Evolutionary conservation across 2,797 vertebrate species (phyloP), one percentile per base, ranked within the genome.

Genomic region (Tapera naevia): DNA sequence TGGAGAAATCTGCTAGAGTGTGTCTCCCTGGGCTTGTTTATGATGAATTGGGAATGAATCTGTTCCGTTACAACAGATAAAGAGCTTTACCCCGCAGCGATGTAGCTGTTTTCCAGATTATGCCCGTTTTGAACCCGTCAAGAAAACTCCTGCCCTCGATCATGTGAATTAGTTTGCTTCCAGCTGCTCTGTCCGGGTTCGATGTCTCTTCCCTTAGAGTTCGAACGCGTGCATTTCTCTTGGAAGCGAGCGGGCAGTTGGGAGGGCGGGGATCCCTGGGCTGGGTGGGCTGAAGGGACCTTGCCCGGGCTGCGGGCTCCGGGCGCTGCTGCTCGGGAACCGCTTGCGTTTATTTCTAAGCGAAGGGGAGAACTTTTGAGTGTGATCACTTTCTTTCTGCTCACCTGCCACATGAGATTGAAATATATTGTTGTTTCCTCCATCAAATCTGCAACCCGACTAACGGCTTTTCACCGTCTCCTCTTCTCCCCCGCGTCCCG

Each of bases 391-490:
- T 81, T 39, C 73, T 86, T 92, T 71, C 60, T 7, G 28, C 22
- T 80, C 57, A 5, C 75, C 1, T 6, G 53, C 45, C 45, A 2
- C 61, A 10, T 1, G 57, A n/a, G 23, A 28, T 4, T 5, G 33
- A 79, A 43, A 50, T 41, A 4, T 56, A 0, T 58, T 21, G 24
- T 32, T 53, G 17, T 9, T 14, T 5, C 2, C 4, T 19, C 37
- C 14, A 45, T 22, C 50, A 35, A 22, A 39, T 18, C 32, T 46
- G 7, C 53, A n/a, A 1, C 46, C 89, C 22, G 69, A 94, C 96
- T 97, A 89, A 89, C 71, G 69, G 61, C 78, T 89, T 95, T 81
- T 88, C 87, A 41, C 18, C 73, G 41, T 80, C 69, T 53, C 17
- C 73, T 62, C 86, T 81, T 25, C 45, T 57, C 24, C 37, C 45